Conservation (phyloP, 1,140 invertebrate species). For the Papilio xuthus region DNA sequence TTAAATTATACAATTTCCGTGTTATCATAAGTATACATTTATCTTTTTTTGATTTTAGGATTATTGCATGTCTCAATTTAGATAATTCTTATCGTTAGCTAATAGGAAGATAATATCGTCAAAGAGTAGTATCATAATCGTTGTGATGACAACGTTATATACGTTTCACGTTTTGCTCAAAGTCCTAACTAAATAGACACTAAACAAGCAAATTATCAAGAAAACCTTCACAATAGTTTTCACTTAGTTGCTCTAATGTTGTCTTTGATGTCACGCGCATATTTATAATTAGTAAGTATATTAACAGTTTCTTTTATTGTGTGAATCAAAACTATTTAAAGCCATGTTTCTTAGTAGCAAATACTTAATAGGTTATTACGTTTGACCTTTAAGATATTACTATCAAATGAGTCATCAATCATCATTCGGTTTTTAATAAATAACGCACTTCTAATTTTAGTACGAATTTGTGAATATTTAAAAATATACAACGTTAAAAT, state of each 20-base stretch:
- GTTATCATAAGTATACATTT: too few relatives aligned
- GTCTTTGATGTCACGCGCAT: not conserved
- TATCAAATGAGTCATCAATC: not conserved
- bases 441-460: not conserved
- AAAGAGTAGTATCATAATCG: slow-evolving; percentile 1
- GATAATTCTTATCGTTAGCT: not conserved
- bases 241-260: not conserved
- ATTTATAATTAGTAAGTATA: not conserved
- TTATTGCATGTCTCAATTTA: slow-evolving; percentile 1
- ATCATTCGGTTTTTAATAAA: not conserved
- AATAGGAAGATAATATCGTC: slow-evolving; percentile 3
- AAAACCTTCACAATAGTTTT: not conserved
- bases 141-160: not conserved
- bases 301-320: not conserved
- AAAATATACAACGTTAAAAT: not conserved
- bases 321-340: not conserved
- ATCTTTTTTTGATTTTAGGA: not conserved
- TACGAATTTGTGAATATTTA: not conserved
- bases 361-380: not conserved
- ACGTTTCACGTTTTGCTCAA: not conserved
- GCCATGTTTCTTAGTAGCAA: not conserved
- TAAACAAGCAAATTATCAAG: not conserved
- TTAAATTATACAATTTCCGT: not conserved
- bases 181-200: slow-evolving; percentile 14
- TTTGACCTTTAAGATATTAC: not conserved